Evolutionary conservation across 2,113 vertebrate species (phyloP), one percentile per base, ranked within the genome.

Genomic region (Ammodramus savannarum): DNA sequence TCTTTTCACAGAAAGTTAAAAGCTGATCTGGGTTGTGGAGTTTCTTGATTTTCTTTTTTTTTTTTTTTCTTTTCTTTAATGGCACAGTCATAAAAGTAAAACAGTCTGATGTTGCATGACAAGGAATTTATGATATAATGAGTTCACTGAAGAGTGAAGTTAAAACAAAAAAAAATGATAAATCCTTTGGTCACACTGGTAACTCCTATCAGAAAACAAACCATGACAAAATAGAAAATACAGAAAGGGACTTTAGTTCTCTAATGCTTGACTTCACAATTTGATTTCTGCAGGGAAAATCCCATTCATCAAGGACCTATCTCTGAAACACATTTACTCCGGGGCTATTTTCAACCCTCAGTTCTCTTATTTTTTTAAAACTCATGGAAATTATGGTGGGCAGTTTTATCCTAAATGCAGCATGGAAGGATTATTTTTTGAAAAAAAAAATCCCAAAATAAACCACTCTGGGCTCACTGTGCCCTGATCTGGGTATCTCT

Each of bases 111-210:
- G 58, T 85, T 65, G 31, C 66, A 38, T 13, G 38, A 93, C 58
- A 85, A 93, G 18, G 81, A 88, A 85, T 83, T 72, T 75, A 58
- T 85, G 57, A 69, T 83, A 85, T 65, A 87, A 87, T 85, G 81
- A 76, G 67, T 49, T 90, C 20, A 16, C 38, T 88, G 90, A 93
- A 92, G 82, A 95, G 55, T 73, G 80, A 93, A 94, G 54, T 76
- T 88, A 38, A 83, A 83, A 76, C 71, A 71, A 90, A 93, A 86
- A 86, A 41, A 91, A 85, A 51, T 7, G 38, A 62, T 88, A 88
- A 94, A 93, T 91, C 79, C 63, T 90, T 96, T 85, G 78, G 90
- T 93, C 95, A 94, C 90, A 76, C 44, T 57, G 29, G 66, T 82
- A 93, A 87, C 58, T 93, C 38, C 49, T 69, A 76, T 85, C 85